Percentiles rank a stretch among this genome's conserved stretches.
phyloP scores from a whole-genome alignment of 2,797 vertebrate genomes.

The Orientallactaga sibirica region DNA sequence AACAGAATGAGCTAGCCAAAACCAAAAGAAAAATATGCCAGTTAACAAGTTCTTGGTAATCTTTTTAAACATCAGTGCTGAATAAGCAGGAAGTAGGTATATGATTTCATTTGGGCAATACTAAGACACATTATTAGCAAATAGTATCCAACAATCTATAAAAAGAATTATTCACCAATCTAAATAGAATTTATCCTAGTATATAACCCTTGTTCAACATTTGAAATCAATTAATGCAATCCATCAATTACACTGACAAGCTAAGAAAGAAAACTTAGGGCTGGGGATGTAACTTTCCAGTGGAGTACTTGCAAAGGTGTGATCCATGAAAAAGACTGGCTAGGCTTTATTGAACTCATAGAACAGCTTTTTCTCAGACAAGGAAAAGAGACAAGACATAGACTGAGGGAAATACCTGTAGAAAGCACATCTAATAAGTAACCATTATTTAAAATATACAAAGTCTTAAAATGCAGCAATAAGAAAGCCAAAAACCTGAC shows the following conservation, averaged over 20 bases:
- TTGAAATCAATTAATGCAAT: slow-evolving; percentile 4
- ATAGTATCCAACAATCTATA: not conserved
- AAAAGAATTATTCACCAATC: not conserved
- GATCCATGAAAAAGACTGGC: not conserved
- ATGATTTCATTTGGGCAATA: not conserved
- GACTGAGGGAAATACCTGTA: not conserved
- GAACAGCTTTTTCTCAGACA: not conserved
- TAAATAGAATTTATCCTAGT: not conserved
- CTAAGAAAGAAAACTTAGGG: not conserved
- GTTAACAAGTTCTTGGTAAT: not conserved
- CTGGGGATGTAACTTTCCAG: not conserved
- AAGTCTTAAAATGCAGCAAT: not conserved
- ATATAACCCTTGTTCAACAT: not conserved
- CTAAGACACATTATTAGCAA: not conserved
- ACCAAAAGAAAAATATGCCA: not conserved
- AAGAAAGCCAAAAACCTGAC: not conserved
- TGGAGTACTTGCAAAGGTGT: too few species aligned
- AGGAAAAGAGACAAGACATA: not conserved
- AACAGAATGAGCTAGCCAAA: slow-evolving; percentile 7
- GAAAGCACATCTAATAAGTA: not conserved
- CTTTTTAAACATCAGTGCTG: not conserved
- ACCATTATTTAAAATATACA: not conserved
- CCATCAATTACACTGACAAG: not conserved
- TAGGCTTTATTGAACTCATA: too few species aligned
- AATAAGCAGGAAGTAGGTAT: not conserved